These are phyloP conservation scores for Zophobas atratus DNA, from an alignment of 1,140 invertebrate genomes.

Conservation along the genomic window DNA sequence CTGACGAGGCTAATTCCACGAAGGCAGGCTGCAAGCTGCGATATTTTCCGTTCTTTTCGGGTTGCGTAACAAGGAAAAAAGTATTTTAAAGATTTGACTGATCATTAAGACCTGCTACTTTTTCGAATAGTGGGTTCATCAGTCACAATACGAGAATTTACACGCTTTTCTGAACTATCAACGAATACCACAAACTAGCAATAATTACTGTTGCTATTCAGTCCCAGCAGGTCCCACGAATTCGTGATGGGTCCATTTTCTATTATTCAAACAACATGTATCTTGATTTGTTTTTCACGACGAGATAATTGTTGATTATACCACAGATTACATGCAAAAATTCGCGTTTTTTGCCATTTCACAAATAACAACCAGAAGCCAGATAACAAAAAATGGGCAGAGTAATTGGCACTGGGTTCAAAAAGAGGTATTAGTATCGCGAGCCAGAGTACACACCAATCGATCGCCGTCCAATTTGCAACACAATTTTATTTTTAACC, in stretches of 20 bases:
- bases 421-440: no score
- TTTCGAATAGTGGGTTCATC: no score
- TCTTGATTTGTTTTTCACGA: conserved; percentile 17
- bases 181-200: conserved; percentile 1
- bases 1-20: no score
- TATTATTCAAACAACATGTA: conserved; percentile 7
- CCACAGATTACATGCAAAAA: conserved; percentile 12
- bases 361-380: not conserved
- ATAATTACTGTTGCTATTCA: conserved; percentile 8
- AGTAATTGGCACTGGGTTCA: no score
- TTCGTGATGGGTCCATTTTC: not conserved
- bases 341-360: not conserved
- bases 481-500: conserved; percentile 14
- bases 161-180: not conserved
- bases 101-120: no score
- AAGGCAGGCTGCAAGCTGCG: no score
- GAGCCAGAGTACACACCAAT: not conserved
- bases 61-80: no score
- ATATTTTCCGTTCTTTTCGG: no score
- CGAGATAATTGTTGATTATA: conserved; percentile 15
- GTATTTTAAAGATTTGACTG: no score
- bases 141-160: not conserved
- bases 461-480: not conserved
- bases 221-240: conserved; percentile 2
- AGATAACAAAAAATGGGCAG: no score